Evolutionary conservation across 1,140 invertebrate species (phyloP), one percentile per base, ranked within the genome.

Genomic region (Drosophila kepulauana): DNA sequence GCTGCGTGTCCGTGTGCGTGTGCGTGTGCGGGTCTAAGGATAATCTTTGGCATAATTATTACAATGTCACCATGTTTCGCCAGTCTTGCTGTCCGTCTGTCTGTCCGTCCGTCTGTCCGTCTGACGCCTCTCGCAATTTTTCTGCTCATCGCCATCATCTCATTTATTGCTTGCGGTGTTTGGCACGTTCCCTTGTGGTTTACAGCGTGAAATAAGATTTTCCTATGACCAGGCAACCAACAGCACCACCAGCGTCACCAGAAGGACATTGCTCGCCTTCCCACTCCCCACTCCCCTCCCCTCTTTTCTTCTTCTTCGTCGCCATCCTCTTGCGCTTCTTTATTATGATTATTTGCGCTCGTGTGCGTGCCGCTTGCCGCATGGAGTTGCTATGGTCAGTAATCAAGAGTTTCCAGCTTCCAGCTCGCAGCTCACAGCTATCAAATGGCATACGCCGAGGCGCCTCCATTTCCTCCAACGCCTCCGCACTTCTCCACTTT

Each of bases 31-130:
- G 74, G 84, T 88, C 84, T 88, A 75, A 78, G 84, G 84, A 88
- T 88, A 88, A 88, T 88, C 84, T 88, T 88, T 88, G 84, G 84
- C 85, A 88, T 88, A 88, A 88, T 88, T 88, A 88, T 88, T 88
- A 88, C 84, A 88, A 88, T 88, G 84, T 88, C 84, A 88, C 84
- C 85, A 88, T 88, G 84, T 88, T 87, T 86, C 82, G 82, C 76
- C 73, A 48, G 66, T 76, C 67, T 46, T 30, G 49, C 56, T 25
- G 20, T 54, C 41, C 15, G 38, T 41, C 7, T 28, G 35, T 59
- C 48, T 13, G 11, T 15, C 38, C n/a, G 8, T 28, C 45, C 15
- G 43, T 45, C 16, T 5, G 15, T 63, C 45, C 64, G 54, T 38
- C 35, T 48, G 30, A 45, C 73, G 61, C 67, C 56, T 79, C 67